Evolutionary conservation across 2,797 vertebrate genomes (phyloP).

Genomic region (Halcyon badia): DNA sequence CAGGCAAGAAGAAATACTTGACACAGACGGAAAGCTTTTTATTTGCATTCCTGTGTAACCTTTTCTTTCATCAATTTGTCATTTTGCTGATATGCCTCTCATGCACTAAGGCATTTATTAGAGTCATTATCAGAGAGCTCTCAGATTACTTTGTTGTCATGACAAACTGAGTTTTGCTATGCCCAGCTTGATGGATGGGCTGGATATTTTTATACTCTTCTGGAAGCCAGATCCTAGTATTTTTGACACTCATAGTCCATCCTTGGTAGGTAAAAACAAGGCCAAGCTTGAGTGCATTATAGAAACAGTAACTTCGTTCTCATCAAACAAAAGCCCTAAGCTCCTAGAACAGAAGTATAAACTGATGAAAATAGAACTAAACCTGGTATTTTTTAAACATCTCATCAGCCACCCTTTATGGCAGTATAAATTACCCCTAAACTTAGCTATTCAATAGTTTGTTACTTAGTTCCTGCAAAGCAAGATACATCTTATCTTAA

Average conservation of each 20-base stretch:
- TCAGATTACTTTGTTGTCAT: conserved; percentile 67
- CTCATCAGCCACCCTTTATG: neutral
- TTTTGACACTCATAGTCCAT: neutral
- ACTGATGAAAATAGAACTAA: neutral
- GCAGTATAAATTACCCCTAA: neutral
- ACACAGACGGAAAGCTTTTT: conserved; percentile 35
- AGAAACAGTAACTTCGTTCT: neutral
- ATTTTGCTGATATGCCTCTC: conserved; percentile 66
- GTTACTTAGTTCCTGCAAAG: neutral
- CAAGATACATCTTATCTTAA: neutral
- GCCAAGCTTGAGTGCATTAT: neutral
- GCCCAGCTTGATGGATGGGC: conserved; percentile 40
- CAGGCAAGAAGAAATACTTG: conserved; percentile 30
- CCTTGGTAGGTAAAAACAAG: neutral
- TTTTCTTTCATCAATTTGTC: conserved; percentile 68
- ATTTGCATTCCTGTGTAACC: conserved; percentile 58
- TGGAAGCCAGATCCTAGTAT: neutral
- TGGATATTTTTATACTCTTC: conserved; percentile 26
- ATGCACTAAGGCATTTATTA: conserved; percentile 63
- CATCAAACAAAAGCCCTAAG: neutral
- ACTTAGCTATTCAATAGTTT: neutral
- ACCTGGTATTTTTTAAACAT: neutral
- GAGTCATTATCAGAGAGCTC: conserved; percentile 60
- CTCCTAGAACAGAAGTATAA: neutral
- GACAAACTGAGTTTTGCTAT: conserved; percentile 59